Evolutionary conservation across 2,888 invertebrate species (phyloP).

Genomic region (Danaus chrysippus): DNA sequence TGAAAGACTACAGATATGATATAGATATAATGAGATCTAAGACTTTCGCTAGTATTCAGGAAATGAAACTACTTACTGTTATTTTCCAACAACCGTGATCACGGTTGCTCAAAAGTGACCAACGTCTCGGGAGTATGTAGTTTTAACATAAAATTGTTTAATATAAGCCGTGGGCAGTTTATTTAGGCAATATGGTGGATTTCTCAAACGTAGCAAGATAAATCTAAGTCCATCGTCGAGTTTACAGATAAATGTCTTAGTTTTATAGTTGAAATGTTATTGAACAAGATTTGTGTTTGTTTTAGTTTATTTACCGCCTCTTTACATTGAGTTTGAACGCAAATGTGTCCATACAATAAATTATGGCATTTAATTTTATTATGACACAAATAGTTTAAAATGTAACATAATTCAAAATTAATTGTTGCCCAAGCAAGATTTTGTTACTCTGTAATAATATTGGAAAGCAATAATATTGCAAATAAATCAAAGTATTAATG

Average conservation of each 20-base stretch:
- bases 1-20: no score
- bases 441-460: neutral
- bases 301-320: conserved; percentile 24
- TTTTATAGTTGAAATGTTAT: conserved; percentile 35
- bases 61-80: no score
- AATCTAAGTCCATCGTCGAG: conserved; percentile 45
- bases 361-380: conserved; percentile 7
- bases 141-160: conserved; percentile 36
- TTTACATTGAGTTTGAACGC: conserved; percentile 15
- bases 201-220: conserved; percentile 41
- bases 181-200: conserved; percentile 44
- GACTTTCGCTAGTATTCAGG: no score
- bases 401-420: neutral
- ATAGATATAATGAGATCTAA: no score
- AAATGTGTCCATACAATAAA: conserved; percentile 16
- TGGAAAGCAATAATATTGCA: neutral
- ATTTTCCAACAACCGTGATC: no score
- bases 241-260: conserved; percentile 45
- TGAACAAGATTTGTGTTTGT: conserved; percentile 33
- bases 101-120: no score
- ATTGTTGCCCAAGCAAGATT: neutral
- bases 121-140: no score
- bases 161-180: conserved; percentile 42
- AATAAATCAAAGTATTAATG: neutral
- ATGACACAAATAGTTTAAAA: neutral